Evolutionary conservation across 1,140 invertebrate genomes (phyloP), one percentile per base, ranked within the genome.

Genomic region (Medauroidea extradentata): DNA sequence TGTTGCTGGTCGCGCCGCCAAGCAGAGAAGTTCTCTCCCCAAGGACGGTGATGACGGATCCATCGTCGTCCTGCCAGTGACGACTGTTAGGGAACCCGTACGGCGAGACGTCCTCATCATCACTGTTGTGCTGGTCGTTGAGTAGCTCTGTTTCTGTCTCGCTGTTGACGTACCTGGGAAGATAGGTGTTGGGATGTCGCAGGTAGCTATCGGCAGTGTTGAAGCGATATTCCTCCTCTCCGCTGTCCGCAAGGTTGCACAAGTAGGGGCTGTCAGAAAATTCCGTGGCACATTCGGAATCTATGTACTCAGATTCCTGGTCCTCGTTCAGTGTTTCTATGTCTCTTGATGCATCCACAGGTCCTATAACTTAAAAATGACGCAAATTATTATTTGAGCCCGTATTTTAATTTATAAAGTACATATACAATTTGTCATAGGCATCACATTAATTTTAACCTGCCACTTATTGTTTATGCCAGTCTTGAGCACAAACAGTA

Each of bases 171-270:
- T 87, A 86, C 59, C 81, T 79, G 39, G 91, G 91, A 66, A 94
- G 79, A 76, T 94, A 94, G 53, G 88, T 85, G 74, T 93, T 89
- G 44, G 88, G 89, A 79, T 93, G 89, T 62, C 88, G 81, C 64
- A 90, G 76, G 73, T 91, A 91, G 70, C 86, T 85, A 63, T 84
- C 84, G 57, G 85, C 80, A 82, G 67, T 54, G 62, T 71, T 58
- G 70, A 66, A 67, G 27, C 59, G 56, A 53, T 63, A 67, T 67
- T 74, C 67, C 74, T 74, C 61, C 78, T 77, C 68, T 5, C 55
- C 44, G 38, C 55, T 46, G 34, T 57, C 55, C 2, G 59, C 79
- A 77, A 63, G 83, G 79, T 60, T 77, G 58, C 82, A 79, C 13
- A 16, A 23, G 27, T 50, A 50, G n/a, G 23, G 48, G n/a, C 48